Evolutionary conservation across 2,113 vertebrate genomes (phyloP).

Genomic region (Halcyon senegalensis): DNA sequence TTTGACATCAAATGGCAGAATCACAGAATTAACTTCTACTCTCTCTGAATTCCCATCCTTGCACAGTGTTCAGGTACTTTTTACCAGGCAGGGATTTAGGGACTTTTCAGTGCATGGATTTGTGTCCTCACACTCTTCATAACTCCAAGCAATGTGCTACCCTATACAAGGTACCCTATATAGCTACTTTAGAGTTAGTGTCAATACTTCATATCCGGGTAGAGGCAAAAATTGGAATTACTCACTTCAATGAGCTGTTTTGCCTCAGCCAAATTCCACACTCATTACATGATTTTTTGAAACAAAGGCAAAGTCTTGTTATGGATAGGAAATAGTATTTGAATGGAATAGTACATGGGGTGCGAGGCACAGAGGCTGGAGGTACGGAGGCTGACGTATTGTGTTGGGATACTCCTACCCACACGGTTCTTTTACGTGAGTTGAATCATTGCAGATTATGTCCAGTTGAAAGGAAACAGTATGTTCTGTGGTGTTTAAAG

Average conservation of each 20-base stretch:
- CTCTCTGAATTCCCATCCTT: background rate
- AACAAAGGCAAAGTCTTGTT: conserved; percentile 1
- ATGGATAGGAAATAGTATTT: background rate
- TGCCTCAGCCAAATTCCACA: background rate
- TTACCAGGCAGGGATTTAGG: background rate
- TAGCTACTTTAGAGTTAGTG: background rate
- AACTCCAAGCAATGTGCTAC: background rate
- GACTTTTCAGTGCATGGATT: background rate
- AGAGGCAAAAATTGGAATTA: background rate
- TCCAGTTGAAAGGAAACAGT: conserved; percentile 45
- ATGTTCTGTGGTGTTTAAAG: conserved; percentile 41
- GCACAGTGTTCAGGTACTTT: background rate
- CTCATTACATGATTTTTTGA: background rate
- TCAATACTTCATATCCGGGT: background rate
- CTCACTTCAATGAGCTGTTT: background rate
- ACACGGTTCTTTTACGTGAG: background rate
- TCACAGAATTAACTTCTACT: background rate
- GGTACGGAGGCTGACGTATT: background rate
- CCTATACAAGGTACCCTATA: too few species aligned
- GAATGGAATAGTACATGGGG: background rate
- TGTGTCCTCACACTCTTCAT: background rate
- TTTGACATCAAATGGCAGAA: background rate
- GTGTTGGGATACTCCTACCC: background rate
- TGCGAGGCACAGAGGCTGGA: background rate
- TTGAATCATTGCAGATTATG: conserved; percentile 45